Evolutionary conservation across 2,113 vertebrate genomes (phyloP).

Genomic region (Bubo blakistoni): DNA sequence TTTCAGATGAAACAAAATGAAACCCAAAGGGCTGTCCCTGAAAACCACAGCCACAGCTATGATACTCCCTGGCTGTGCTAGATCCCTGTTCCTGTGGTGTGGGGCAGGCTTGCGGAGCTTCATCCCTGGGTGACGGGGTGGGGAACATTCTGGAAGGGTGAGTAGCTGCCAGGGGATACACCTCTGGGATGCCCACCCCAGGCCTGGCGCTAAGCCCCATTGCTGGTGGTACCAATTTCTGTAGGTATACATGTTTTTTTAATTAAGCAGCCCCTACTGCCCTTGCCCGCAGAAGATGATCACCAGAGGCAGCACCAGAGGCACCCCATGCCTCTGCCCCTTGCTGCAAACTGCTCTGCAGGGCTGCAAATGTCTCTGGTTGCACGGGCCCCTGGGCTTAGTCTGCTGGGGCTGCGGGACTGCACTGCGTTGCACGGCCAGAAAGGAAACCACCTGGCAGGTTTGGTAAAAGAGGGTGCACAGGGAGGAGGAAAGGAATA

Average conservation of each 20-base stretch:
- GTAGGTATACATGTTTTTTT: neutral
- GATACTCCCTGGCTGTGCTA: neutral
- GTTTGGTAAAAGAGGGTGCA: neutral
- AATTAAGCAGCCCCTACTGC: neutral
- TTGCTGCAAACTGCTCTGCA: neutral
- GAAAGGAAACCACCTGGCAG: neutral
- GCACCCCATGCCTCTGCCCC: no score
- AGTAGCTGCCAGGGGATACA: neutral
- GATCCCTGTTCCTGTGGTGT: neutral
- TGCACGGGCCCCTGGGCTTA: accelerated
- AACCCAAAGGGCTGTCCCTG: neutral
- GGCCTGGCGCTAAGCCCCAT: accelerated
- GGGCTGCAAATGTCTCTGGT: neutral
- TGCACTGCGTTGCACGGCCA: accelerated
- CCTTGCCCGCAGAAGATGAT: neutral
- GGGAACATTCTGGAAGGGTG: neutral
- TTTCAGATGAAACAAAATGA: neutral
- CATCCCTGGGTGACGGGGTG: accelerated
- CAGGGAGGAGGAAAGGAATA: neutral
- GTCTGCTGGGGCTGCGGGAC: neutral
- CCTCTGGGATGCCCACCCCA: neutral
- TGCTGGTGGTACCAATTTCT: neutral
- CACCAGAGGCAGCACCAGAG: neutral
- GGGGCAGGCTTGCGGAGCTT: accelerated
- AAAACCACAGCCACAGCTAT: neutral